A percentile compares a stretch with the other conserved stretches of the same genome.
phyloP scores from a whole-genome alignment of 2,888 invertebrate species.

The Germaria angustata region DNA sequence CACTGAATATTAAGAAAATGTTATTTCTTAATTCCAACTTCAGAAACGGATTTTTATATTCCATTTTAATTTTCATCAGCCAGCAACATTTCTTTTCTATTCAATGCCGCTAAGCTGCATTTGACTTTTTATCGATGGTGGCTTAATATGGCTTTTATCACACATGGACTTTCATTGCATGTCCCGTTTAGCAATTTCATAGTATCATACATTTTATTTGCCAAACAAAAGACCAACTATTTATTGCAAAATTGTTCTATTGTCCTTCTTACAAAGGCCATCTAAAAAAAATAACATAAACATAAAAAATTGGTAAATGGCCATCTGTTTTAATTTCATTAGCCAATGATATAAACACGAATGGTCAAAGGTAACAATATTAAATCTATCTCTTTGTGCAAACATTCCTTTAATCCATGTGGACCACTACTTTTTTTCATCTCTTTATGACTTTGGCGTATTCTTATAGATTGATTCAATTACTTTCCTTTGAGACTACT shows the following conservation, averaged over 20 bases:
- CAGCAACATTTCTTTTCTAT: not conserved
- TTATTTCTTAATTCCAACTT: not conserved
- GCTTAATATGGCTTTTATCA: not conserved
- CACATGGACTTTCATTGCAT: not conserved
- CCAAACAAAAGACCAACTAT: constrained; percentile 4
- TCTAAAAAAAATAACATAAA: not conserved
- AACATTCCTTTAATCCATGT: constrained; percentile 16
- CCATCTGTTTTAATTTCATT: constrained; percentile 55
- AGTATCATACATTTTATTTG: not conserved
- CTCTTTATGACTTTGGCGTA: not conserved
- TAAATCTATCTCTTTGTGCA: not conserved
- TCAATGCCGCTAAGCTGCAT: not conserved
- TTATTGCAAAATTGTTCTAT: constrained; percentile 1
- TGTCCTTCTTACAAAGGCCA: not conserved
- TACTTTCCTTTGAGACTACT: not conserved
- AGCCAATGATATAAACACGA: not conserved
- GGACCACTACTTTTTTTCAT: not conserved
- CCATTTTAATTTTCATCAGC: not conserved
- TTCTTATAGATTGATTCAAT: not conserved
- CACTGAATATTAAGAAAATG: not conserved
- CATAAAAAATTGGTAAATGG: not conserved
- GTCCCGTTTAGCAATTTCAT: not conserved
- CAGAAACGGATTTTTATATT: not conserved
- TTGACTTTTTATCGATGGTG: not conserved
- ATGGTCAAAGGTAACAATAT: not conserved